Evolutionary conservation across 1,140 invertebrate genomes (phyloP).

Genomic region (Procambarus virginalis): DNA sequence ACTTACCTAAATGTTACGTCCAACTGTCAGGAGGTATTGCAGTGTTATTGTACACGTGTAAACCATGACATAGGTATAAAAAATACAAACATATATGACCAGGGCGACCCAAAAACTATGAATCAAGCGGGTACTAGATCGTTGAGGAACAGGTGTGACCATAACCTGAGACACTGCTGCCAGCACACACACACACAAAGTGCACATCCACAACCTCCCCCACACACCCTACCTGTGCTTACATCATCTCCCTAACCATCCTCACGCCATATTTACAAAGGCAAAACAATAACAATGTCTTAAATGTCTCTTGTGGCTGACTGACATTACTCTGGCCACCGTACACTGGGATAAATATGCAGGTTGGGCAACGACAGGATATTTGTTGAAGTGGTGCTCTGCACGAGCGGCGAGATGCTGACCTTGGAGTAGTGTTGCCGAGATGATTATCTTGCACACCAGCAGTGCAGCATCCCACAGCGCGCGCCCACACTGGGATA

Average conservation of each 20-base stretch:
- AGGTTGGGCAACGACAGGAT: too few species aligned
- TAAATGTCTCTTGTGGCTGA: too few species aligned
- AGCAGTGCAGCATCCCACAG: too few species aligned
- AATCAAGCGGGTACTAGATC: neutral
- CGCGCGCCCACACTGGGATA: too few species aligned
- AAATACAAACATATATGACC: neutral
- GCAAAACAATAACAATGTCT: too few species aligned
- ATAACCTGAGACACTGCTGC: slow-evolving; percentile 1
- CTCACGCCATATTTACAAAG: too few species aligned
- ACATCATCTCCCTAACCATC: neutral
- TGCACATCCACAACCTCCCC: neutral
- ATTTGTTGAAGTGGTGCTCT: too few species aligned
- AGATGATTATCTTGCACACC: too few species aligned
- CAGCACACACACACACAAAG: neutral
- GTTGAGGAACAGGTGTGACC: slow-evolving; percentile 2
- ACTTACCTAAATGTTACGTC: neutral
- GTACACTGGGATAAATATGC: too few species aligned
- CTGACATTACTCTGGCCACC: too few species aligned
- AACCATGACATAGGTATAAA: neutral
- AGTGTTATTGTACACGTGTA: slow-evolving; percentile 6
- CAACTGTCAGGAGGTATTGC: neutral
- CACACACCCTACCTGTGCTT: neutral
- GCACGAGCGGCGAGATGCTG: too few species aligned
- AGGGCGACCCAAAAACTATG: neutral
- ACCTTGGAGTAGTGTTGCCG: too few species aligned